Percentiles rank a stretch among this genome's conserved stretches.
These are phyloP conservation scores for Trachurus trachurus DNA, from an alignment of 2,797 vertebrate genomes.

Conservation along the genomic window DNA sequence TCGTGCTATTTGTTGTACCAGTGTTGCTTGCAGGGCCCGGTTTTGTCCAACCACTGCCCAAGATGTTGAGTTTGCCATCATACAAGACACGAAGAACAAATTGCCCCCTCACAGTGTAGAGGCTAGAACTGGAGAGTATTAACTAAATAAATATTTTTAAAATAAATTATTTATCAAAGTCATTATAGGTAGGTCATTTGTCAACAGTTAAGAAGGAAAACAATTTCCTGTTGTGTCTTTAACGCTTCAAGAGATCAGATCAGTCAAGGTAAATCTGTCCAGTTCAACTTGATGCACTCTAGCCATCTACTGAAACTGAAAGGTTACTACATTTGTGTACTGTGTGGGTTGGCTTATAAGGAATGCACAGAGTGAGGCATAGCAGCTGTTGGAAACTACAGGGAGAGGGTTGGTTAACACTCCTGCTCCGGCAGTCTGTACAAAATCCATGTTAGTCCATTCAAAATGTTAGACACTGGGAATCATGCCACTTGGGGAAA, in stretches of 20 bases:
- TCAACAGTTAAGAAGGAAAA: too few relatives aligned
- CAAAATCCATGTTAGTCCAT: background rate
- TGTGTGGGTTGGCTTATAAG: slow-evolving; percentile 9
- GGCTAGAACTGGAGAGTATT: too few relatives aligned
- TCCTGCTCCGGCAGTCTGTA: slow-evolving; percentile 27
- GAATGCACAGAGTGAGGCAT: slow-evolving; percentile 24
- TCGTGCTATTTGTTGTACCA: background rate
- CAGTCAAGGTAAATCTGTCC: slow-evolving; percentile 14
- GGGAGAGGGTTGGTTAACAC: slow-evolving; percentile 19
- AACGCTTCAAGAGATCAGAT: too few relatives aligned
- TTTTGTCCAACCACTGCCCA: background rate
- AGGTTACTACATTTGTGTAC: slow-evolving; percentile 24
- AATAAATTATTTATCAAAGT: background rate
- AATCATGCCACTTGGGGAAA: slow-evolving; percentile 2
- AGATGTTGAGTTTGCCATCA: background rate
- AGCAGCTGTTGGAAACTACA: slow-evolving; percentile 47
- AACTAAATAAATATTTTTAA: too few relatives aligned
- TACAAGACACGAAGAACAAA: background rate
- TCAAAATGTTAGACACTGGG: slow-evolving; percentile 10
- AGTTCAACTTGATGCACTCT: background rate
- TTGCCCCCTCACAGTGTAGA: background rate
- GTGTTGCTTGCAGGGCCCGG: background rate
- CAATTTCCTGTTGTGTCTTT: too few relatives aligned
- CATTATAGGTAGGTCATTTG: background rate
- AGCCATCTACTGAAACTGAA: slow-evolving; percentile 21